Percentiles rank a stretch among this genome's conserved stretches.
Evolutionary conservation across 2,113 vertebrate species (phyloP).

Genomic region (Pelobates fuscus): DNA sequence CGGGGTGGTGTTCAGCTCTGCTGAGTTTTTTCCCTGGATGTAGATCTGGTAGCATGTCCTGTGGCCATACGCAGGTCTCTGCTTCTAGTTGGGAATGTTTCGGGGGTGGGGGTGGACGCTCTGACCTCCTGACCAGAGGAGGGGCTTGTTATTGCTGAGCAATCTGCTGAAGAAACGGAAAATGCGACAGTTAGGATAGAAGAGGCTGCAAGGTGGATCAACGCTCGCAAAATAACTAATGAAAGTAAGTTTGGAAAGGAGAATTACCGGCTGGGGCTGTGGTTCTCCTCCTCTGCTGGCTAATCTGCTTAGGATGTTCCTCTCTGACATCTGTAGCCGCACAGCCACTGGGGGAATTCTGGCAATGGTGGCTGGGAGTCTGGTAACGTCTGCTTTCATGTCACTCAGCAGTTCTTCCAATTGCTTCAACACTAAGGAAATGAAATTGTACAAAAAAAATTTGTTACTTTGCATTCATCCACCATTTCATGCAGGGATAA

Average conservation of each 20-base stretch:
- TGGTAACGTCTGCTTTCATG: constrained; percentile 97
- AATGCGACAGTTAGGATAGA: background rate
- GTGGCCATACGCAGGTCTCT: constrained; percentile 43
- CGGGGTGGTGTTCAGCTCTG: constrained; percentile 44
- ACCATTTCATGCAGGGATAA: no score
- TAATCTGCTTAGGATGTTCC: constrained; percentile 95
- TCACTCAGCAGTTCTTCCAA: constrained; percentile 96
- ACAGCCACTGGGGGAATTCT: constrained; percentile 94
- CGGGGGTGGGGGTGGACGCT: constrained; percentile 57
- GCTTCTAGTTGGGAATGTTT: constrained; percentile 55
- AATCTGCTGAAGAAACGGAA: constrained; percentile 58
- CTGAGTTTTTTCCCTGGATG: constrained; percentile 56
- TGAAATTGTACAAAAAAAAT: background rate
- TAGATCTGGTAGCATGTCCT: constrained; percentile 53
- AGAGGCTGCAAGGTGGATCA: background rate
- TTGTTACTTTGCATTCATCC: no score
- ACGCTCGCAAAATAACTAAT: background rate
- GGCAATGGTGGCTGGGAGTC: constrained; percentile 93
- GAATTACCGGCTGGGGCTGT: constrained; percentile 83
- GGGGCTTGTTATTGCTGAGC: constrained; percentile 75
- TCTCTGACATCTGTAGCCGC: constrained; percentile 95
- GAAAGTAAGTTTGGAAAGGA: background rate
- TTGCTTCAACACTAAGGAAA: constrained; percentile 88
- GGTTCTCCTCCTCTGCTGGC: constrained; percentile 88
- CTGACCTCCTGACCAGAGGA: constrained; percentile 47